Base-by-base conservation (phyloP, 2,888 invertebrate genomes). In the Neria commutata region DNA sequence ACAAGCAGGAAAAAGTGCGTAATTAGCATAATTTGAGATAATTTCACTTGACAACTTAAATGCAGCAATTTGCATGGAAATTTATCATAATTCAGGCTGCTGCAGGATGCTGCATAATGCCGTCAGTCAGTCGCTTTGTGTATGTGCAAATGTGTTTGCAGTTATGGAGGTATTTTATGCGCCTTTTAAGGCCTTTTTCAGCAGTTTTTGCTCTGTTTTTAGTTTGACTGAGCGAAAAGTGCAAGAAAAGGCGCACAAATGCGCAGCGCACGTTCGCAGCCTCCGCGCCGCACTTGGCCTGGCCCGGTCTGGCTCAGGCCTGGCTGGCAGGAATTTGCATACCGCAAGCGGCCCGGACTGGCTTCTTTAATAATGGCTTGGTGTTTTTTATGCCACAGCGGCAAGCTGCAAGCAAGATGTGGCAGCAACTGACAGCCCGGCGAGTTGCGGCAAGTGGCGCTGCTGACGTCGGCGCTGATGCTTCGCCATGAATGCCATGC, bases 1-100 rank as follows among this genome's bases (percentile, higher is more conserved):
- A n/a, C n/a, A n/a, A n/a, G n/a, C n/a, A n/a, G n/a, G n/a, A n/a
- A n/a, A n/a, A n/a, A 40, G 52, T 24, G 34, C 21, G 21, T 6
- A 45, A 33, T 63, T 64, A 62, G 67, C 70, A 69, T 75, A 74
- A 76, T 73, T 74, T 71, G 67, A 62, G 70, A 71, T 75, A 72
- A 77, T 77, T 78, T 73, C 61, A 68, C 67, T 70, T 76, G 76
- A 76, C 77, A 76, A 74, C 64, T 75, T 78, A 78, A 76, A 75
- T 70, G 75, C 68, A 60, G 74, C 72, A 78, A 77, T 76, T 77
- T 75, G 75, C 70, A 62, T 67, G 70, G 66, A 72, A 76, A 76
- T 73, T 77, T 76, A 78, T 77, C 75, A 77, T 75, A 73, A 72
- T 72, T 70, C 73, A 69, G 74, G 45, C 45, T 46, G 19, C 46